Base-by-base conservation (phyloP, 1,140 invertebrate species). In the Daktulosphaira vitifoliae region DNA sequence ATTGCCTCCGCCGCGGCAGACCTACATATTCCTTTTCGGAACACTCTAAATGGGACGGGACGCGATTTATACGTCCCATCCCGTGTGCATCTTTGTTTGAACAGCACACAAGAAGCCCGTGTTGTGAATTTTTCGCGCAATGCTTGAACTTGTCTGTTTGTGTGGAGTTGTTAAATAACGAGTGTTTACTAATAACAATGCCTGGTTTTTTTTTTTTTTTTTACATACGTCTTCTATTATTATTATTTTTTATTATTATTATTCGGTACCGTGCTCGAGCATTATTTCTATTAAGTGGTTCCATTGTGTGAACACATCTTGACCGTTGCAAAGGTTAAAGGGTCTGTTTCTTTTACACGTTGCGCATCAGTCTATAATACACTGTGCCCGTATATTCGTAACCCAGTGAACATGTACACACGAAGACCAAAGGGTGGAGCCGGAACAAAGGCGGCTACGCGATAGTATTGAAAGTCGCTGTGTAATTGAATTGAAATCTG, bases 241-340 rank as follows among this genome's bases (percentile, higher is more conserved):
- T 42, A 26, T 22, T 38, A 38, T 39, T 38, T 53, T 20, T 54
- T 23, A 54, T 54, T 62, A 33, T 48, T 48, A 62, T 62, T 62
- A 20, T 48, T 62, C 42, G 25, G 16, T 33, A 11, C 56, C 56
- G 25, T 48, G 56, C 25, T 59, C 54, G 42, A 18, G 54, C 56
- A 62, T 62, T 62, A 62, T 62, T 62, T 62, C 56, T 62, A 62
- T 62, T 62, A 62, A 62, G 56, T 62, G 56, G 56, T 62, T 48
- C 26, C 56, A 48, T 62, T 62, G 56, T 62, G 56, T 62, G 56
- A 62, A 62, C 56, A 62, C 42, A 62, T 62, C 56, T 62, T 62
- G 56, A 62, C 56, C 56, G 56, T 62, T 62, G 56, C 56, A 62
- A 62, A 62, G 56, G 56, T 62, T 62, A 62, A 62, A 62, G 56